phyloP scores from a whole-genome alignment of 2,113 vertebrate species.

The Bungarus multicinctus region DNA sequence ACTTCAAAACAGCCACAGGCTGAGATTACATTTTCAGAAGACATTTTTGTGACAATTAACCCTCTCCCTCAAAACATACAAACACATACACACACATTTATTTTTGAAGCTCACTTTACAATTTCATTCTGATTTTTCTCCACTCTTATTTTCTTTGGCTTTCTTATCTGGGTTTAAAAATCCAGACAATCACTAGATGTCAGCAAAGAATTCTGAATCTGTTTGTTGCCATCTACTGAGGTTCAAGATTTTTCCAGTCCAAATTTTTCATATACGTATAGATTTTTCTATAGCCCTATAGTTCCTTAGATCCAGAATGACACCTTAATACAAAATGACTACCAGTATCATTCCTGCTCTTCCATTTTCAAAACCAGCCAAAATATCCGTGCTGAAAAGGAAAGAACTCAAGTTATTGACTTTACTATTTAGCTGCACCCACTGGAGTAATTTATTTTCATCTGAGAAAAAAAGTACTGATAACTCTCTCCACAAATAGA shows the following conservation, averaged over 20 bases:
- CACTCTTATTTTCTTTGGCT: background rate
- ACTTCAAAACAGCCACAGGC: background rate
- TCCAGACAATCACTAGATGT: background rate
- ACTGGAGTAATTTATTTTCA: background rate
- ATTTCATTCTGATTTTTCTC: background rate
- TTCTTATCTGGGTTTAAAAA: background rate
- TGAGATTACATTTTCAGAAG: background rate
- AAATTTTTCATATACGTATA: background rate
- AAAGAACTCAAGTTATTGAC: background rate
- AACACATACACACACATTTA: background rate
- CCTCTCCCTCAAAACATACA: background rate
- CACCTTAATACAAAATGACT: background rate
- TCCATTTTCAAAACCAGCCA: background rate
- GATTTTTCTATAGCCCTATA: background rate
- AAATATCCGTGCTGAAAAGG: background rate
- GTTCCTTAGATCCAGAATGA: background rate
- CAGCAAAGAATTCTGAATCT: background rate
- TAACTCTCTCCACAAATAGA: background rate
- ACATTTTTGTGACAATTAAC: background rate
- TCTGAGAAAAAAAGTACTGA: background rate
- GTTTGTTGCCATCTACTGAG: background rate
- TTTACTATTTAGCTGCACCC: background rate
- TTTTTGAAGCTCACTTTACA: background rate
- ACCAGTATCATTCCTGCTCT: background rate
- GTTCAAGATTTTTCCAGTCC: background rate